Evolutionary conservation across 2,797 vertebrate species (phyloP).

Genomic region (Sebastes kiyomatsui): DNA sequence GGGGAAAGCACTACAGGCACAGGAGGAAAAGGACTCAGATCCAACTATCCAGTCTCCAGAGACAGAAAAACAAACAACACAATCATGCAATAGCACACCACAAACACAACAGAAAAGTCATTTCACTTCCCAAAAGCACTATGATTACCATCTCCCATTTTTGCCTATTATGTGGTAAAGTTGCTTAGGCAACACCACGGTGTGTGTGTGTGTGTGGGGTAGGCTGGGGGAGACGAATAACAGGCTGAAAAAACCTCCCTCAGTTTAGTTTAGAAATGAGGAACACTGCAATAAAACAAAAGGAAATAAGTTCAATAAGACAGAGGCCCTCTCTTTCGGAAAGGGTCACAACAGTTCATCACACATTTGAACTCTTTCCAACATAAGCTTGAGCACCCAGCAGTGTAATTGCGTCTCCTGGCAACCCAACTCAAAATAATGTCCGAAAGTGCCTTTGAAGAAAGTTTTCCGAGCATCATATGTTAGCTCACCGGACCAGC

Average conservation of each 20-base stretch:
- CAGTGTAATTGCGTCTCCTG: constrained; percentile 68
- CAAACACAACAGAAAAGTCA: constrained; percentile 25
- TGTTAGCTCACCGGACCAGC: constrained; percentile 44
- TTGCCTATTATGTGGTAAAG: background rate
- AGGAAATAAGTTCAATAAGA: constrained; percentile 68
- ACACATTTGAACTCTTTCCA: constrained; percentile 67
- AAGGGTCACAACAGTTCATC: constrained; percentile 68
- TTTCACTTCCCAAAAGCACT: constrained; percentile 8
- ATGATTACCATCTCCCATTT: background rate
- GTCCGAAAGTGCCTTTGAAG: constrained; percentile 58
- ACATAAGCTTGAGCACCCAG: constrained; percentile 62
- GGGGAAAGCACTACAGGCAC: constrained; percentile 45
- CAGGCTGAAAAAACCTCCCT: constrained; percentile 26
- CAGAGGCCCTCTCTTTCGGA: constrained; percentile 48
- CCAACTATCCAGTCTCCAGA: constrained; percentile 65
- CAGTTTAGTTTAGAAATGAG: constrained; percentile 55
- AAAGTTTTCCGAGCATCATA: constrained; percentile 54
- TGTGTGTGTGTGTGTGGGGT: background rate
- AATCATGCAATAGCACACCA: constrained; percentile 59
- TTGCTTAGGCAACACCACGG: background rate
- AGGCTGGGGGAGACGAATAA: background rate
- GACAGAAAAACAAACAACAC: constrained; percentile 57
- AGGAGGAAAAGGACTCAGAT: constrained; percentile 50
- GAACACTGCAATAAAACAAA: constrained; percentile 61
- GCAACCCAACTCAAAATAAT: constrained; percentile 68